These are phyloP conservation scores for Drosophila testacea DNA, from an alignment of 2,888 invertebrate genomes.

Conservation along the genomic window DNA sequence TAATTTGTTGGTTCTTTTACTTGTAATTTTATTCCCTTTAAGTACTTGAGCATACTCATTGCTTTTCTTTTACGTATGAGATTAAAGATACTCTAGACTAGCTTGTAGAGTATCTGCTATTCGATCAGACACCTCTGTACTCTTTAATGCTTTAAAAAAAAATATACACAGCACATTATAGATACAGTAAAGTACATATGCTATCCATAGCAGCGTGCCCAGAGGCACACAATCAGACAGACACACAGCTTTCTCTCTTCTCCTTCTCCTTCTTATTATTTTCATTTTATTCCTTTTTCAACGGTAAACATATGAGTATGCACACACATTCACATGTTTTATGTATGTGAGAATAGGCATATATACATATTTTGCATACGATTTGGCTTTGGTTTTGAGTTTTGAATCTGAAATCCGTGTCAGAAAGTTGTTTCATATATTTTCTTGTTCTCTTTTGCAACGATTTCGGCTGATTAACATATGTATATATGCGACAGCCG, in stretches of 20 bases:
- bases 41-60: neutral
- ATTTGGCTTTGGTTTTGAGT: slow-evolving; percentile 52
- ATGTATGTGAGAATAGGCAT: slow-evolving; percentile 26
- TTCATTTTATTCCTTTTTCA: slow-evolving; percentile 1
- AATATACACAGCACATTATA: neutral
- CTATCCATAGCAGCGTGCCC: slow-evolving; percentile 39
- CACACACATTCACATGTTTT: slow-evolving; percentile 4
- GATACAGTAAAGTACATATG: slow-evolving; percentile 31
- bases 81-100: neutral
- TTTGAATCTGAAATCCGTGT: slow-evolving; percentile 52
- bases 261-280: neutral
- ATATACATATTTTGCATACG: slow-evolving; percentile 56
- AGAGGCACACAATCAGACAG: slow-evolving; percentile 30
- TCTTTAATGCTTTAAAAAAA: neutral
- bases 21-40: neutral
- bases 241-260: slow-evolving; percentile 33
- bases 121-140: neutral
- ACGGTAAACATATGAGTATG: neutral
- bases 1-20: no score
- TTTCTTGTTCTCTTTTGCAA: slow-evolving; percentile 17
- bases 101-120: neutral
- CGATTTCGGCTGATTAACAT: slow-evolving; percentile 51
- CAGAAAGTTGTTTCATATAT: neutral
- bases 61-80: neutral
- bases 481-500: slow-evolving; percentile 32